These are phyloP conservation scores for Heliconius hortense DNA, from an alignment of 2,888 invertebrate species.

Conservation along the genomic window DNA sequence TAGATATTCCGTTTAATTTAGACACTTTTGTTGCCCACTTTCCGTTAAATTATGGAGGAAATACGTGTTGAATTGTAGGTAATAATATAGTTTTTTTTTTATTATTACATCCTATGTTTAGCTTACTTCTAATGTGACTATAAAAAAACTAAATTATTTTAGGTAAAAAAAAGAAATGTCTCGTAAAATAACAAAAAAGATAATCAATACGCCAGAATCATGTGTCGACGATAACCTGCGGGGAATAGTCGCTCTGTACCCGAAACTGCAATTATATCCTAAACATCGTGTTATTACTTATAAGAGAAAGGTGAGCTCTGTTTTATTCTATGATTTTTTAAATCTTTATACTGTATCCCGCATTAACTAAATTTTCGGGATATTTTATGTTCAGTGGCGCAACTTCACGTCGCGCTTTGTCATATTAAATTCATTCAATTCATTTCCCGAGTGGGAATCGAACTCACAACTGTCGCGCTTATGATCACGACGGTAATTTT, in stretches of 20 bases:
- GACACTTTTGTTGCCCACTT: not conserved
- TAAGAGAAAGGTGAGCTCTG: conserved; percentile 61
- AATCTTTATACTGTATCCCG: no score
- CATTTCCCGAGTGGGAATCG: no score
- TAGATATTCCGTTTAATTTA: not conserved
- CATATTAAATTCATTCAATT: no score
- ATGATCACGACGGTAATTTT: no score
- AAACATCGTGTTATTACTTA: conserved; percentile 78
- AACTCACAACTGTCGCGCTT: no score
- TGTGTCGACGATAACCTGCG: conserved; percentile 81
- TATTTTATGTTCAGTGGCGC: no score
- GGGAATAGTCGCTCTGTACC: conserved; percentile 79
- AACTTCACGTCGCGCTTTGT: no score
- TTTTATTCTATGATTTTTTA: not conserved
- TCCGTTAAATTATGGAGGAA: not conserved
- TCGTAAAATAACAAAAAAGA: conserved; percentile 65
- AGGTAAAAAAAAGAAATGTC: conserved; percentile 10
- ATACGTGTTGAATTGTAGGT: not conserved
- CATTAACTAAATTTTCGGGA: no score
- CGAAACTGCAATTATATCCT: conserved; percentile 74
- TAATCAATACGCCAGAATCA: conserved; percentile 73
- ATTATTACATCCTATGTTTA: not conserved
- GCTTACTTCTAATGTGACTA: no score
- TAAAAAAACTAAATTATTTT: not conserved
- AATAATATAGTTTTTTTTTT: not conserved